These are phyloP conservation scores for Ophraella communa DNA, from an alignment of 2,888 invertebrate genomes.

Conservation along the genomic window DNA sequence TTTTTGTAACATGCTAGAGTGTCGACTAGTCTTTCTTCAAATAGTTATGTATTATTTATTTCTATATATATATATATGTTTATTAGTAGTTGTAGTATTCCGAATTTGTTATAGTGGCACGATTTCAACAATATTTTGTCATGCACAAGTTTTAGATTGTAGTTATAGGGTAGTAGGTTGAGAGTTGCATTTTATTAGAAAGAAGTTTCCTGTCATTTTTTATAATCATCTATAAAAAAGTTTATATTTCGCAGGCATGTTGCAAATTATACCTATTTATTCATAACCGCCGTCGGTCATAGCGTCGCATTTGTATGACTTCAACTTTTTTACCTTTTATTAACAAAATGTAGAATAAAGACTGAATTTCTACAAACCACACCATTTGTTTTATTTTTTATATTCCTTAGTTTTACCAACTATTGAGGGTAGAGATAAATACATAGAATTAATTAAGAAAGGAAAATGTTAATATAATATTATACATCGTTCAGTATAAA, in stretches of 20 bases:
- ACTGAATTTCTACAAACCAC: slow-evolving; percentile 10
- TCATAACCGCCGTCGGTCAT: too few relatives aligned
- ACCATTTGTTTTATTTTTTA: not conserved
- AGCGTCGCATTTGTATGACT: not conserved
- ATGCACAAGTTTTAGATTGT: not conserved
- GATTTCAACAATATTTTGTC: not conserved
- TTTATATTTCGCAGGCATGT: not conserved
- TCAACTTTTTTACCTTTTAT: slow-evolving; percentile 7
- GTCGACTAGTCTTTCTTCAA: slow-evolving; percentile 30
- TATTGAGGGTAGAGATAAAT: too few relatives aligned
- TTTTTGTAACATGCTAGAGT: slow-evolving; percentile 33
- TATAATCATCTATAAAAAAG: not conserved
- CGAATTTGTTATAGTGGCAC: not conserved
- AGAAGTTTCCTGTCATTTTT: not conserved
- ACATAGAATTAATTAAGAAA: too few relatives aligned
- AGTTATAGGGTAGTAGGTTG: not conserved
- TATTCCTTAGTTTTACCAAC: not conserved
- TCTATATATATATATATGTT: not conserved
- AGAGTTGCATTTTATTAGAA: not conserved
- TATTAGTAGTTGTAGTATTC: not conserved
- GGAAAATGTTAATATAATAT: too few relatives aligned
- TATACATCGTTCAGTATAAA: too few relatives aligned
- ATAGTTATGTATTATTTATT: not conserved
- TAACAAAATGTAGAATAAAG: slow-evolving; percentile 4
- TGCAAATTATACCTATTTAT: slow-evolving; percentile 5